Evolutionary conservation across 2,113 vertebrate species (phyloP).

Genomic region (Brachyistius frenatus): DNA sequence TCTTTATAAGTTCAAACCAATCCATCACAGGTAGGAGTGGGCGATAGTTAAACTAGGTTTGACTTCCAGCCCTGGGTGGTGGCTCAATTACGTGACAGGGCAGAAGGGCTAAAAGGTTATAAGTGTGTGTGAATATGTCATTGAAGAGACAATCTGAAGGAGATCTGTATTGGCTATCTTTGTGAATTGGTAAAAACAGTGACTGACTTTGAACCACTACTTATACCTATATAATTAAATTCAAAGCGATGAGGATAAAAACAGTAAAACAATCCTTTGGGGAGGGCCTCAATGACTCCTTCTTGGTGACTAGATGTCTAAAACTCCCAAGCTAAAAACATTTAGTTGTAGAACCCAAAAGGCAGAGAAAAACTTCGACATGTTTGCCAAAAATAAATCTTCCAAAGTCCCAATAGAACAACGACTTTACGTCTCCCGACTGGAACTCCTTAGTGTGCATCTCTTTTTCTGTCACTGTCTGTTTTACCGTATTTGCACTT

Average conservation of each 20-base stretch:
- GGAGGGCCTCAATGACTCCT: neutral
- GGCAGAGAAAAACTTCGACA: neutral
- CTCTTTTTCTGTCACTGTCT: conserved; percentile 20
- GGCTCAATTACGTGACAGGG: neutral
- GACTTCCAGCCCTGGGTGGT: too few species aligned
- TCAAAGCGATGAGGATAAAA: neutral
- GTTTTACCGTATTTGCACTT: conserved; percentile 11
- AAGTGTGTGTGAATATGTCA: neutral
- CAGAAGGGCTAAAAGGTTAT: neutral
- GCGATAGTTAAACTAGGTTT: too few species aligned
- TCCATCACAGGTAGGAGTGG: too few species aligned
- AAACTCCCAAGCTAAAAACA: conserved; percentile 3
- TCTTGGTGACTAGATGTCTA: neutral
- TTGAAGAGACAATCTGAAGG: neutral
- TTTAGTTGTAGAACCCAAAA: neutral
- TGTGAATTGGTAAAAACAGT: neutral
- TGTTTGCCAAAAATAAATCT: conserved; percentile 23
- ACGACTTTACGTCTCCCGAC: conserved; percentile 8
- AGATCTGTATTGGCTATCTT: neutral
- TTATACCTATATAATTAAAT: neutral
- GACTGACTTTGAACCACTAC: neutral
- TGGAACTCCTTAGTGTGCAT: conserved; percentile 15
- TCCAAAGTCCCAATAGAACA: conserved; percentile 16
- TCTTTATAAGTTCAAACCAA: too few species aligned
- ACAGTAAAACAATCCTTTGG: too few species aligned